A percentile compares a stretch with the other conserved stretches of the same genome.
Conservation (phyloP, 2,113 vertebrate species). For the Zosterops lateralis region DNA sequence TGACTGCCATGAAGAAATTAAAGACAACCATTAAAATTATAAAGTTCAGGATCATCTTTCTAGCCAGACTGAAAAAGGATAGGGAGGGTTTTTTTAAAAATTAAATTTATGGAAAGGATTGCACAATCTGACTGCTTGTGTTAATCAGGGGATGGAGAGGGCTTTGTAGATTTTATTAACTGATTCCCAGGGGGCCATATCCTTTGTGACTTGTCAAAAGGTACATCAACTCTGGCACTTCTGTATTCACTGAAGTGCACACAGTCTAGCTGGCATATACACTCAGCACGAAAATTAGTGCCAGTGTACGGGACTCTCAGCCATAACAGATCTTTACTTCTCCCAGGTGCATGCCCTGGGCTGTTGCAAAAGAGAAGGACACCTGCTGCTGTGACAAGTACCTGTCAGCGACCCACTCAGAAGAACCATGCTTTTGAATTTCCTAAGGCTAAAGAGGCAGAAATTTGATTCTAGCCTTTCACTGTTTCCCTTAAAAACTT, state of each 20-base stretch:
- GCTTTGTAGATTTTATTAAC: neutral
- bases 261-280: neutral
- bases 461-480: neutral
- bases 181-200: neutral
- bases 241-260: neutral
- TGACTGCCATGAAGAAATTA: neutral
- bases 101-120: neutral
- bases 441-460: neutral
- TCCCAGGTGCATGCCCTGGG: neutral
- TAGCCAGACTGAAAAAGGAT: neutral
- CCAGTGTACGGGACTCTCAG: neutral
- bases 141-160: neutral
- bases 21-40: neutral
- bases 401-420: neutral
- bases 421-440: neutral
- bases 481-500: neutral
- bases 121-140: neutral
- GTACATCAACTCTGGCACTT: neutral
- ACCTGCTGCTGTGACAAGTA: neutral
- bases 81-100: neutral
- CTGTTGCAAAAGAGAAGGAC: neutral
- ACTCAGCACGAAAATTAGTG: neutral
- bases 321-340: neutral
- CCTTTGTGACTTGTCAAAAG: neutral
- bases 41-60: neutral